phyloP scores from a whole-genome alignment of 2,888 invertebrate species.

The Amphipyra tragopoginis region DNA sequence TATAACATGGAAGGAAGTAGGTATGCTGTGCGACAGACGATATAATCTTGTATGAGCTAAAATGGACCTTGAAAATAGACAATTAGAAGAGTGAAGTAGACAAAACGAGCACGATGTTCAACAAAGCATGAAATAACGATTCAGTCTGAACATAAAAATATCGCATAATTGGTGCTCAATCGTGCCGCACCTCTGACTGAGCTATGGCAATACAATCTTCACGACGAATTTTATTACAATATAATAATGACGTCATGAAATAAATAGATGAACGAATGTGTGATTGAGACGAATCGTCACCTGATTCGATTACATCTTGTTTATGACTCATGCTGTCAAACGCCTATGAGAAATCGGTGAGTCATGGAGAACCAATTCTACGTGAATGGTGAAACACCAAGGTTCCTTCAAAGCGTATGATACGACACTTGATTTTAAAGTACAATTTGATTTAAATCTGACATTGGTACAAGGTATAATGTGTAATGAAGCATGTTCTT shows the following conservation, averaged over 20 bases:
- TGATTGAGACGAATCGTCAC: slow-evolving; percentile 56
- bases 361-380: slow-evolving; percentile 43
- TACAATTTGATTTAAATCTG: slow-evolving; percentile 37
- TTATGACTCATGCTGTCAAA: slow-evolving; percentile 51
- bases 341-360: slow-evolving; percentile 54
- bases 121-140: slow-evolving; percentile 15
- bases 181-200: not conserved
- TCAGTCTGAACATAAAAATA: slow-evolving; percentile 4
- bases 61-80: slow-evolving; percentile 4
- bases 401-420: slow-evolving; percentile 41
- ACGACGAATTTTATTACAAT: slow-evolving; percentile 24
- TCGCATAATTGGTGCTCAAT: slow-evolving; percentile 2
- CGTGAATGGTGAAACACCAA: slow-evolving; percentile 35
- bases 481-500: slow-evolving; percentile 13
- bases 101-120: slow-evolving; percentile 6
- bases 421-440: slow-evolving; percentile 43
- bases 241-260: slow-evolving; percentile 41
- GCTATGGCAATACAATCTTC: slow-evolving; percentile 14
- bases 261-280: slow-evolving; percentile 44
- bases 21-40: no score
- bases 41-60: not conserved
- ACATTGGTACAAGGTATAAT: slow-evolving; percentile 20
- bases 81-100: not conserved
- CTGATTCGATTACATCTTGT: slow-evolving; percentile 49
- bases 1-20: no score